phyloP scores from a whole-genome alignment of 2,113 vertebrate genomes.

The Madoqua kirkii region DNA sequence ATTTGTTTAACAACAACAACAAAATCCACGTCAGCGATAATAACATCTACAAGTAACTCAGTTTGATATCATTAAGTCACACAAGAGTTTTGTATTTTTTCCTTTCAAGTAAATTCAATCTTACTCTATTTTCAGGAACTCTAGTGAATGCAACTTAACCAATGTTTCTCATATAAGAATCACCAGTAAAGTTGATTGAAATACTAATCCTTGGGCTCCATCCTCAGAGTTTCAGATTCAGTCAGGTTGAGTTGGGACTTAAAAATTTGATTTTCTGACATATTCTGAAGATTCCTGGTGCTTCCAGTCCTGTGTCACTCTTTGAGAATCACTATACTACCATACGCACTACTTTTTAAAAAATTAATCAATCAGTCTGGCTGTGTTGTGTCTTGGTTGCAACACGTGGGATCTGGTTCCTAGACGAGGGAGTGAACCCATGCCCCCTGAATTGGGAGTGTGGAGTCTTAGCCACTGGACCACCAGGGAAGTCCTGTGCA shows the following conservation, averaged over 20 bases:
- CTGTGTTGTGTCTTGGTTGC: neutral
- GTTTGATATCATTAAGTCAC: neutral
- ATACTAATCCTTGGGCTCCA: neutral
- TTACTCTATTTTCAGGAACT: neutral
- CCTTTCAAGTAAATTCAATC: neutral
- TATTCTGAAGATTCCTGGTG: neutral
- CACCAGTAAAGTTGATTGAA: neutral
- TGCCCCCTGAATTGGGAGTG: neutral
- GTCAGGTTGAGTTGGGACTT: neutral
- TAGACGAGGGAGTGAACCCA: accelerated
- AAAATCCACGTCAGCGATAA: neutral
- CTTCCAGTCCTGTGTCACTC: accelerated
- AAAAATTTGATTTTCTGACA: neutral
- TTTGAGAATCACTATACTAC: neutral
- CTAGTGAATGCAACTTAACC: neutral
- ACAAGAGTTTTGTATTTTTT: neutral
- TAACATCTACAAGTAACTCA: neutral
- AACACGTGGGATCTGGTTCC: neutral
- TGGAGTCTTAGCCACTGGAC: neutral
- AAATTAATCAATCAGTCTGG: neutral
- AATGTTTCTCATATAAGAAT: neutral
- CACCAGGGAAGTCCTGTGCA: neutral
- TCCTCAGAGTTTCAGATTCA: neutral
- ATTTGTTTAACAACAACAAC: neutral
- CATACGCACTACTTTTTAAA: neutral